A percentile compares a stretch with the other conserved stretches of the same genome.
Conservation (phyloP, 2,797 vertebrate species). For the Nannoperca obscura region DNA sequence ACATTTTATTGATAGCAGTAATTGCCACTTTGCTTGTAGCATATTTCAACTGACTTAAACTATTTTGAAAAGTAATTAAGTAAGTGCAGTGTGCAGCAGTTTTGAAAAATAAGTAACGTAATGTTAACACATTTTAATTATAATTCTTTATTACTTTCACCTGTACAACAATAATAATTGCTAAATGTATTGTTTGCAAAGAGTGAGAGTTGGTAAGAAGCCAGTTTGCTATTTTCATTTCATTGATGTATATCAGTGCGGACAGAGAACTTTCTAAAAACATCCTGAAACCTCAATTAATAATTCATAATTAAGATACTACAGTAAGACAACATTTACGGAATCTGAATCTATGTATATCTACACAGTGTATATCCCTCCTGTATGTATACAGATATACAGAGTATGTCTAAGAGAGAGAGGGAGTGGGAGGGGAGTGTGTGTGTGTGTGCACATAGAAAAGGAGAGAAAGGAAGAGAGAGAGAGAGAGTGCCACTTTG, state of each 20-base stretch:
- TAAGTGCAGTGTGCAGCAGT: too few species aligned
- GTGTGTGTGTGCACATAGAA: neutral
- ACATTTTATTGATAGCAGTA: neutral
- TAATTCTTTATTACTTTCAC: too few species aligned
- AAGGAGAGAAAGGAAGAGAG: constrained; percentile 21
- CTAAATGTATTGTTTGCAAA: too few species aligned
- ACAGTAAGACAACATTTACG: constrained; percentile 23
- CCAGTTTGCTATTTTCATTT: neutral
- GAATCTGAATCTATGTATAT: constrained; percentile 27
- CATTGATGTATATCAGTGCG: neutral
- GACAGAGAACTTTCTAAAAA: neutral
- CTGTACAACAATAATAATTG: too few species aligned
- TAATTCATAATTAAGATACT: constrained; percentile 1
- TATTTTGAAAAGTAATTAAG: too few species aligned
- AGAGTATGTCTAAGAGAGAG: constrained; percentile 20
- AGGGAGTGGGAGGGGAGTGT: neutral
- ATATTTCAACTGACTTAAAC: too few species aligned
- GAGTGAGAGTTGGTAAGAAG: too few species aligned
- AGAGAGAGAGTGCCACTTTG: constrained; percentile 76
- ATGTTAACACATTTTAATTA: too few species aligned
- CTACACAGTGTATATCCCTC: constrained; percentile 15
- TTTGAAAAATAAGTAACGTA: too few species aligned
- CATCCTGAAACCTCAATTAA: too few species aligned
- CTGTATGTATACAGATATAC: constrained; percentile 30
- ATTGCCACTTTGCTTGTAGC: neutral